Evolutionary conservation across 2,888 invertebrate species (phyloP), one percentile per base, ranked within the genome.

Genomic region (Aspidiotus destructor): DNA sequence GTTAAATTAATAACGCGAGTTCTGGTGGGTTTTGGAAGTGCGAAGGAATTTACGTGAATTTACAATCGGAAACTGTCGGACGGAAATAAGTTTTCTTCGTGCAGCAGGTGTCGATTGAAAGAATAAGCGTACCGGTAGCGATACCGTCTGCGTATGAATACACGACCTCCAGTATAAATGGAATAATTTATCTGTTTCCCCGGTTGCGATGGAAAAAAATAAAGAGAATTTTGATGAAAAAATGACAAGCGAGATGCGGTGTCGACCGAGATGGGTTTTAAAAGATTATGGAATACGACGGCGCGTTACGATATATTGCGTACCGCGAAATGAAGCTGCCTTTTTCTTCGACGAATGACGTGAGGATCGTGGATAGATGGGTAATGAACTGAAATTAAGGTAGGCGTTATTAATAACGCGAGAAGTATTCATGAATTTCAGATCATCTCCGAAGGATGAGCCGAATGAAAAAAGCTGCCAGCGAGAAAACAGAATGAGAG

Each of bases 381-480:
- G 40, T 9, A 28, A 58, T 57, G 48, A 58, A 17, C 58, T 58
- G 57, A 67, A 67, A 67, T 67, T 67, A 67, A 67, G 65, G 65
- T 67, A 67, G 65, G 65, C 65, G 55, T 67, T 67, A 67, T 67
- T 67, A 67, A 67, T 67, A 67, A 58, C 41, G 65, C 65, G 57
- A 57, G 65, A 67, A 67, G 65, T 67, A 67, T 67, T 67, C 65
- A 58, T 67, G 65, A 67, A 67, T 67, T 67, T 67, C 65, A 58
- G 58, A 67, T 67, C 44, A 48, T 58, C 60, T 63, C 40, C 63
- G 63, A 54, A 16, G 40, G 48, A 58, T 57, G 58, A 60, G 58
- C 16, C 44, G 65, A 58, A 58, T 67, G 54, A 53, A 53, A 63
- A 63, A 54, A 63, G 63, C 63, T 53, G 63, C 15, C 8, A 53